Percentiles rank a stretch among this genome's conserved stretches.
Evolutionary conservation across 2,888 invertebrate species (phyloP).

Genomic region (Erebia palarica): DNA sequence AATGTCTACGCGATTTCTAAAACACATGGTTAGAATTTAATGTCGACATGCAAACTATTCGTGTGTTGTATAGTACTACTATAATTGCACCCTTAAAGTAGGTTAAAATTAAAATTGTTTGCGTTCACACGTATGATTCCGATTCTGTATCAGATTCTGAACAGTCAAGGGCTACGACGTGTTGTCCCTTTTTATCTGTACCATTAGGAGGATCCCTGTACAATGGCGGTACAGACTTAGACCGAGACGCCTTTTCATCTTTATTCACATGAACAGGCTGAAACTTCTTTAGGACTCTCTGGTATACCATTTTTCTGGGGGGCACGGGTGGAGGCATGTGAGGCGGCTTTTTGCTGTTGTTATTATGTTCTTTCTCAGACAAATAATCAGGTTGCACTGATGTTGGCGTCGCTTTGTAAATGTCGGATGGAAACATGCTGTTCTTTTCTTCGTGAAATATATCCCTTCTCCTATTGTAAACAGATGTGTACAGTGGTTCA

Average conservation of each 20-base stretch:
- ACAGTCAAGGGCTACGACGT: slow-evolving; percentile 69
- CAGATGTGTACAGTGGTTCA: slow-evolving; percentile 74
- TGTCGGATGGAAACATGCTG: slow-evolving; percentile 71
- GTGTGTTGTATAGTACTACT: slow-evolving; percentile 33
- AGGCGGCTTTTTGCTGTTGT: slow-evolving; percentile 68
- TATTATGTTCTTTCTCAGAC: slow-evolving; percentile 62
- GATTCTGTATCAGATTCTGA: slow-evolving; percentile 80
- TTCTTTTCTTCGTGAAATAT: slow-evolving; percentile 73
- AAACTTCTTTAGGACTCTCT: slow-evolving; percentile 81
- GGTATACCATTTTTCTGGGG: slow-evolving; percentile 79
- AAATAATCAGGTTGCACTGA: slow-evolving; percentile 70
- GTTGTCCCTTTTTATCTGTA: slow-evolving; percentile 62
- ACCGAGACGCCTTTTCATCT: slow-evolving; percentile 77
- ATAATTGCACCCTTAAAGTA: slow-evolving; percentile 39
- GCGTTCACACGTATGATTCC: slow-evolving; percentile 73
- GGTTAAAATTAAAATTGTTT: slow-evolving; percentile 30
- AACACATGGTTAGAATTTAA: slow-evolving; percentile 14
- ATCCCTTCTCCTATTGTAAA: slow-evolving; percentile 71
- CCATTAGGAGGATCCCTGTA: slow-evolving; percentile 71
- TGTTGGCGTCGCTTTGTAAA: slow-evolving; percentile 79
- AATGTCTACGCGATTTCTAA: slow-evolving; percentile 5
- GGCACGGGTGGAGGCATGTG: slow-evolving; percentile 84
- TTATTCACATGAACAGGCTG: slow-evolving; percentile 85
- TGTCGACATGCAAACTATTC: slow-evolving; percentile 19
- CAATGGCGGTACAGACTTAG: slow-evolving; percentile 75